Conservation (phyloP, 1,140 invertebrate species). For the Brachionus manjavacas region DNA sequence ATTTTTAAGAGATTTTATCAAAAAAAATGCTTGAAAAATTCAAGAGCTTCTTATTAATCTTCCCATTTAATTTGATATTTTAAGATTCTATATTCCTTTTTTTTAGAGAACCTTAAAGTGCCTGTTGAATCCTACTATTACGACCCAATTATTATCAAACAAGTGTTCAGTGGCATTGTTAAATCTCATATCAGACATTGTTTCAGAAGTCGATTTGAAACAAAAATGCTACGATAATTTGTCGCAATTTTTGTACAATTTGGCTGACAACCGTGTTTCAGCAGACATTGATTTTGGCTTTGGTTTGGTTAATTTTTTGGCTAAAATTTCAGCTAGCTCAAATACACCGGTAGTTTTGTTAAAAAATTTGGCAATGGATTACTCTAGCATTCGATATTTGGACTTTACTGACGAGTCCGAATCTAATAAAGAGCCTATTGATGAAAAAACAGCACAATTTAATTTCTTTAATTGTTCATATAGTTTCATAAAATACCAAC, state of each 20-base stretch:
- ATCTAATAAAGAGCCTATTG: background rate
- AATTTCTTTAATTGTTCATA: background rate
- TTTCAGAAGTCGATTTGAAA: background rate
- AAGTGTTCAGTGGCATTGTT: background rate
- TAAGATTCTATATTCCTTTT: background rate
- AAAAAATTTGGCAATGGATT: slow-evolving; percentile 2
- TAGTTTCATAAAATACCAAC: background rate
- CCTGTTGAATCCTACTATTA: background rate
- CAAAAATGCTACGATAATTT: background rate
- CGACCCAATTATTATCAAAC: background rate
- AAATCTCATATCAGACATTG: background rate
- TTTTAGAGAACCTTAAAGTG: background rate
- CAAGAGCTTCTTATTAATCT: too few relatives aligned
- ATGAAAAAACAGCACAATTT: background rate
- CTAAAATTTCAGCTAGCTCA: background rate
- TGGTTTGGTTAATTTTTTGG: background rate
- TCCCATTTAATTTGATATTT: background rate
- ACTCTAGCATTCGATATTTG: background rate
- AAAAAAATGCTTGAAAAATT: too few relatives aligned
- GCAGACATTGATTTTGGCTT: background rate
- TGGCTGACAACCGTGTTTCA: background rate
- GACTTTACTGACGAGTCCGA: background rate
- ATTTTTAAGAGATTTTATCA: too few relatives aligned
- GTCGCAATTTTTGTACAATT: background rate
- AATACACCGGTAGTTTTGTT: background rate